These are phyloP conservation scores for Epistrophella euchroma DNA, from an alignment of 2,888 invertebrate genomes.

Conservation along the genomic window DNA sequence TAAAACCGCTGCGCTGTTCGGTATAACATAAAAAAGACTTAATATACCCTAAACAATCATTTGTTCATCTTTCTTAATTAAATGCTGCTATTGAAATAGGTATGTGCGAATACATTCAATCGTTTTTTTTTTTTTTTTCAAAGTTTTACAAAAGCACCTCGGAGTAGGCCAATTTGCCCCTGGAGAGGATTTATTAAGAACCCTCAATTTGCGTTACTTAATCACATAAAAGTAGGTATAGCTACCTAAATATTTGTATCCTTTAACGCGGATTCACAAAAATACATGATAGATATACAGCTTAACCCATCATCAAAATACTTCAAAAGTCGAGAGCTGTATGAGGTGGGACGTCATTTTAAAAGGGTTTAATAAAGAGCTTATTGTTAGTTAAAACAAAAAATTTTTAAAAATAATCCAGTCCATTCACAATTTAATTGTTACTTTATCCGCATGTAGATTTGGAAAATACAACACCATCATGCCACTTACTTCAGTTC, in stretches of 20 bases:
- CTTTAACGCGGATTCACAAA: not conserved
- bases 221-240: too few relatives aligned
- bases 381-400: constrained; percentile 55
- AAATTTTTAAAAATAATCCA: constrained; percentile 62
- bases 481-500: not conserved
- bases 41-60: too few relatives aligned
- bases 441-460: constrained; percentile 60
- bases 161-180: too few relatives aligned
- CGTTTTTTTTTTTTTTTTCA: too few relatives aligned
- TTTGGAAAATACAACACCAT: constrained; percentile 26
- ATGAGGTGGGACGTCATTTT: constrained; percentile 24
- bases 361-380: constrained; percentile 54
- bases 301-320: not conserved
- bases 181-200: too few relatives aligned
- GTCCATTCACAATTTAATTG: constrained; percentile 66
- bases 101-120: too few relatives aligned
- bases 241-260: not conserved
- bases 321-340: not conserved
- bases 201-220: too few relatives aligned
- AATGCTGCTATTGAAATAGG: too few relatives aligned
- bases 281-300: not conserved
- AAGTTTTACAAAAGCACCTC: too few relatives aligned
- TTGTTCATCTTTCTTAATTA: too few relatives aligned
- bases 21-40: too few relatives aligned
- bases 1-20: too few relatives aligned